Evolutionary conservation across 2,888 invertebrate species (phyloP), one percentile per base, ranked within the genome.

Genomic region (Molanna angustata): DNA sequence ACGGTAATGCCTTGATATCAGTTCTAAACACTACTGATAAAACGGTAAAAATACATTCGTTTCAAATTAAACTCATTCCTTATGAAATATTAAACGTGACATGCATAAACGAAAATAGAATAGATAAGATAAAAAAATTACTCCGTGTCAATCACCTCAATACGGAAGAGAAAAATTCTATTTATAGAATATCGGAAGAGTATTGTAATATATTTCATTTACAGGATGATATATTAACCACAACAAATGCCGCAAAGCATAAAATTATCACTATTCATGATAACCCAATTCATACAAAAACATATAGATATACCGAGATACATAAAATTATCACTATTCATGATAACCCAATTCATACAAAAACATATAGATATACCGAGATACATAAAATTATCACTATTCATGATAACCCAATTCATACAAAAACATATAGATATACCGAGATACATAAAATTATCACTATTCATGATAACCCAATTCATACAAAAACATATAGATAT

Each of bases 111-210:
- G 33, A 3, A 33, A 33, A n/a, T 33, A 11, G 4, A 6, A 33
- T 13, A 33, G 11, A 33, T 11, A 14, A 3, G 33, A 6, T 33
- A 33, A 11, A 3, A 14, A 33, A 14, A 11, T 3, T 4, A 33
- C 11, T 33, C 14, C 33, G 33, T 3, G 11, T 14, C 3, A 27
- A 42, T 35, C 64, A 63, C 49, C 32, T 65, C 41, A 65, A 64
- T 48, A 6, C 42, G 11, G 62, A 64, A 57, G 64, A 64, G 59
- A 59, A 58, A 47, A 14, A 37, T 11, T 60, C 62, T 11, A 37
- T 63, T 31, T 43, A 59, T n/a, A 35, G 60, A 42, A 54, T 62
- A 9, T 63, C 62, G 21, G 3, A 37, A 4, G 11, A 42, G 16
- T 50, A 14, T 21, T 43, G 22, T 51, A 27, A 58, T 3, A 59